Percentiles rank a stretch among this genome's conserved stretches.
Conservation (phyloP, 2,888 invertebrate species). For the Orchesella flavescens region DNA sequence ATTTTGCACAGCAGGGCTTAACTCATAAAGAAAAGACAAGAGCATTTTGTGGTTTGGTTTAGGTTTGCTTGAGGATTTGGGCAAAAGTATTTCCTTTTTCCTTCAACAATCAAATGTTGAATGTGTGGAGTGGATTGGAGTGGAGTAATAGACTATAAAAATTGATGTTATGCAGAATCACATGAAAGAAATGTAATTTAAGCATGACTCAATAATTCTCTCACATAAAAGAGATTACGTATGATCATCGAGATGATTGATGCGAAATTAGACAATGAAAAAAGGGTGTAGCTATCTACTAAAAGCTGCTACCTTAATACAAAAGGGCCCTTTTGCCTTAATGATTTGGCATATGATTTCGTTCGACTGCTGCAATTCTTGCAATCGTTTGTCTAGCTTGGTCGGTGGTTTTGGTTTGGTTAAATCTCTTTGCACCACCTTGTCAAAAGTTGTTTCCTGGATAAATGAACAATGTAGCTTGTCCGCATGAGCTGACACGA, state of each 20-base stretch:
- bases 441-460: slow-evolving; percentile 21
- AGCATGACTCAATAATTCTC: too few relatives aligned
- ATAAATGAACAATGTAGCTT: slow-evolving; percentile 14
- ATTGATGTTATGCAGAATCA: not conserved
- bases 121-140: not conserved
- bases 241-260: slow-evolving; percentile 31
- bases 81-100: slow-evolving; percentile 1
- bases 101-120: not conserved
- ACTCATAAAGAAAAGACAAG: not conserved
- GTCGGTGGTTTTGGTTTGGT: slow-evolving; percentile 6
- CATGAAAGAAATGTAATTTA: too few relatives aligned
- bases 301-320: not conserved
- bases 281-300: slow-evolving; percentile 39
- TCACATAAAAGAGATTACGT: too few relatives aligned
- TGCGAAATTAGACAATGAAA: slow-evolving; percentile 35
- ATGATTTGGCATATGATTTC: not conserved
- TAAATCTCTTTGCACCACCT: too few relatives aligned
- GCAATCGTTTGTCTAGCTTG: slow-evolving; percentile 19
- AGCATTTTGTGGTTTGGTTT: not conserved
- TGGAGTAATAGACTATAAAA: not conserved
- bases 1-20: not conserved
- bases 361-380: not conserved
- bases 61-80: not conserved
- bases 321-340: too few relatives aligned
- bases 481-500: slow-evolving; percentile 37